A percentile compares a stretch with the other conserved stretches of the same genome.
Conservation (phyloP, 2,888 invertebrate genomes). For the Salpingus planirostris region DNA sequence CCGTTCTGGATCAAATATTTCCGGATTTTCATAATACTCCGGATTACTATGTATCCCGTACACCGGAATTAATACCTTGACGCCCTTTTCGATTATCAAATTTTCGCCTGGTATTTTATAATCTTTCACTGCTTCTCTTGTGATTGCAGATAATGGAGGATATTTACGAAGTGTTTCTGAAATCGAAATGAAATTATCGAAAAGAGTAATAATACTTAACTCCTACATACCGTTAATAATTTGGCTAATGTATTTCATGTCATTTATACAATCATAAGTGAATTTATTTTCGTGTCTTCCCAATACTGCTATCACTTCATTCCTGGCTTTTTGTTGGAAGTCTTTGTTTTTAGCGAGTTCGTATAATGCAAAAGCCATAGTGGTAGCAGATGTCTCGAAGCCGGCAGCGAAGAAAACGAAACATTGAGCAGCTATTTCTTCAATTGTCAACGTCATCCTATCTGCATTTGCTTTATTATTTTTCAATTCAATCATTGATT, state of each 20-base stretch:
- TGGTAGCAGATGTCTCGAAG: slow-evolving; percentile 42
- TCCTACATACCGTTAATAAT: slow-evolving; percentile 14
- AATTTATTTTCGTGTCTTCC: slow-evolving; percentile 29
- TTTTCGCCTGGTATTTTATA: slow-evolving; percentile 29
- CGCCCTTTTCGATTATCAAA: slow-evolving; percentile 30
- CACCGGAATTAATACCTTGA: slow-evolving; percentile 21
- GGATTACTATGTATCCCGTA: slow-evolving; percentile 19
- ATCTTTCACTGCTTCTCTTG: slow-evolving; percentile 16
- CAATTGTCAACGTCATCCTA: slow-evolving; percentile 11
- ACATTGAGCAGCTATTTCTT: slow-evolving; percentile 34
- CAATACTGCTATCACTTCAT: slow-evolving; percentile 34
- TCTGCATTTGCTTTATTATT: slow-evolving; percentile 7
- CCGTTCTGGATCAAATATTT: slow-evolving; percentile 15
- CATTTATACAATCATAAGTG: slow-evolving; percentile 38
- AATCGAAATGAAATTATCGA: slow-evolving; percentile 4
- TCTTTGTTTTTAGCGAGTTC: slow-evolving; percentile 37
- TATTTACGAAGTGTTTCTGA: slow-evolving; percentile 35
- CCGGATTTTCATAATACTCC: slow-evolving; percentile 12
- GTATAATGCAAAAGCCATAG: slow-evolving; percentile 36
- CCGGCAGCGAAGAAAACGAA: slow-evolving; percentile 43
- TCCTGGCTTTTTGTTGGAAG: slow-evolving; percentile 39
- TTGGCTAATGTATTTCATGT: slow-evolving; percentile 38
- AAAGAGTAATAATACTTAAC: background rate
- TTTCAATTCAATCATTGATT: slow-evolving; percentile 30
- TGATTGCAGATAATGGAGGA: slow-evolving; percentile 24